A percentile compares a stretch with the other conserved stretches of the same genome.
These are phyloP conservation scores for Hypercompe scribonia DNA, from an alignment of 2,888 invertebrate genomes.

Conservation along the genomic window DNA sequence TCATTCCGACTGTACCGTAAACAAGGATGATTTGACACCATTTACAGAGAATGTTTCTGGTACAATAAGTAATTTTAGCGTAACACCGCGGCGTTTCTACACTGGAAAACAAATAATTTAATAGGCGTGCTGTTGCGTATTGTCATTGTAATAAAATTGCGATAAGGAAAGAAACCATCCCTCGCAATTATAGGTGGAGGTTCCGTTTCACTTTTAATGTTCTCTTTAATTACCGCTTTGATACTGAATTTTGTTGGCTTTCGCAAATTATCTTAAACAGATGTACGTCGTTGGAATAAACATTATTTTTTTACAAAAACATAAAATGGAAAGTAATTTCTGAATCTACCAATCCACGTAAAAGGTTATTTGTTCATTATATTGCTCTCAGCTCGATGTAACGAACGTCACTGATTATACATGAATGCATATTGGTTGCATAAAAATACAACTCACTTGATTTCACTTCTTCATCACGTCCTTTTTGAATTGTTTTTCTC, in stretches of 20 bases:
- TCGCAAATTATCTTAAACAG: conserved; percentile 56
- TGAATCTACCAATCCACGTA: conserved; percentile 21
- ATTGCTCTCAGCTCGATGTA: conserved; percentile 42
- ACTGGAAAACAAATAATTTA: conserved; percentile 72
- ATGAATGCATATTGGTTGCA: conserved; percentile 36
- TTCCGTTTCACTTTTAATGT: conserved; percentile 69
- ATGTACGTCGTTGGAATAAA: conserved; percentile 46
- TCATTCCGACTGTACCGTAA: conserved; percentile 57
- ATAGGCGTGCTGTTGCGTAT: conserved; percentile 76
- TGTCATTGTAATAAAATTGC: conserved; percentile 80
- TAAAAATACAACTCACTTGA: not conserved
- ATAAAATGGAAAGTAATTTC: conserved; percentile 23
- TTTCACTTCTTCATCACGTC: not conserved
- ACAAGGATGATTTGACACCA: conserved; percentile 73
- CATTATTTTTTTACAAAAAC: conserved; percentile 39
- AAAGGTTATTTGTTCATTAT: conserved; percentile 52
- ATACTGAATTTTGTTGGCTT: conserved; percentile 56
- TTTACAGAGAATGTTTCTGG: conserved; percentile 61
- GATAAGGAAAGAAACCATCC: conserved; percentile 79
- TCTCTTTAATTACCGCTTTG: conserved; percentile 69
- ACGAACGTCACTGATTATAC: conserved; percentile 46
- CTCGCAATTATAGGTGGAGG: conserved; percentile 76
- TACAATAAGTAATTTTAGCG: conserved; percentile 59
- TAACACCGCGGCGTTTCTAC: conserved; percentile 29
- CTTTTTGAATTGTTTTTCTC: not conserved